Conservation (phyloP, 2,113 vertebrate species). For the Cairina moschata region DNA sequence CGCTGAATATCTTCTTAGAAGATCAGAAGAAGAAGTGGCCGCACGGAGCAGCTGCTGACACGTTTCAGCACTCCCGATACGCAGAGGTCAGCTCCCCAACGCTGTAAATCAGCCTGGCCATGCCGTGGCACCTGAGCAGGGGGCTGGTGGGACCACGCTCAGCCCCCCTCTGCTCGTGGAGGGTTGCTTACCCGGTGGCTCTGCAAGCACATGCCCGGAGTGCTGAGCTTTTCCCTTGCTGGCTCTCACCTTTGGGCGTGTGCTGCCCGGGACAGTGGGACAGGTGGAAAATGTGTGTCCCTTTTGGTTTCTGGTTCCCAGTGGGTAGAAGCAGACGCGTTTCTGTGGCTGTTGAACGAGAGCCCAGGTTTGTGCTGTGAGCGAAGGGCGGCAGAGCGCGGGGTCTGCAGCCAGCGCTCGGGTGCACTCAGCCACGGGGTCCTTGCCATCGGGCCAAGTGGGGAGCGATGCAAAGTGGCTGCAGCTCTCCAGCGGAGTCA, state of each 20-base stretch:
- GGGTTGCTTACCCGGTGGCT: neutral
- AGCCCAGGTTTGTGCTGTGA: neutral
- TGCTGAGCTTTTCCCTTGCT: neutral
- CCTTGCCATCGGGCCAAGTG: neutral
- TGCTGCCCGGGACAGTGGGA: accelerated
- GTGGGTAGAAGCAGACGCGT: neutral
- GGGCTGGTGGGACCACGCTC: neutral
- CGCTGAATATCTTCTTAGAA: neutral
- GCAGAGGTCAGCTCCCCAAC: neutral
- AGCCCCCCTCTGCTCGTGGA: neutral
- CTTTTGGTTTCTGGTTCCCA: neutral
- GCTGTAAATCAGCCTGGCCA: neutral
- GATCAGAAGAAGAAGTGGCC: neutral
- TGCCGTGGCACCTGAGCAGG: neutral
- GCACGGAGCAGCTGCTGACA: neutral
- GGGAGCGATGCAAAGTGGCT: neutral
- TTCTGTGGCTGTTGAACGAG: neutral
- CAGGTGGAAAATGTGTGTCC: neutral
- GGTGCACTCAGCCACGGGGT: neutral
- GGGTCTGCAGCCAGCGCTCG: neutral
- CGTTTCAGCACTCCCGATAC: neutral
- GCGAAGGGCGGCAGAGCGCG: neutral
- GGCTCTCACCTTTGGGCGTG: neutral
- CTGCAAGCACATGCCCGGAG: neutral
- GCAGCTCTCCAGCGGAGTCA: neutral